Conservation (phyloP, 2,113 vertebrate species). For the Sigmodon hispidus region DNA sequence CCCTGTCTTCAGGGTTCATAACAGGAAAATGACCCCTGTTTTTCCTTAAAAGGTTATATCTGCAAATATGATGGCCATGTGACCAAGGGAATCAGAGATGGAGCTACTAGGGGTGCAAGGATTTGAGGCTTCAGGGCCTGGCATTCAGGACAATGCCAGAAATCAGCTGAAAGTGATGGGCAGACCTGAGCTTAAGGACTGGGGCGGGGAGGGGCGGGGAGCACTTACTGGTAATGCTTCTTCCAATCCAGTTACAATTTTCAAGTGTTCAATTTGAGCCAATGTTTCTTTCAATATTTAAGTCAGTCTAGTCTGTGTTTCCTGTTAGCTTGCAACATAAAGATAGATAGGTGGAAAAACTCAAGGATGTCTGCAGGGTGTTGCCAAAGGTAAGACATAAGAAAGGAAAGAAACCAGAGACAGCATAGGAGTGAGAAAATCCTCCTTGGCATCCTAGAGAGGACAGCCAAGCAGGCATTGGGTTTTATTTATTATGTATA, state of each 20-base stretch:
- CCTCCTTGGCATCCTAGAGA: not conserved
- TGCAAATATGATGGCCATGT: not conserved
- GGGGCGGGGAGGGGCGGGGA: no score
- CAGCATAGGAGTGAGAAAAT: not conserved
- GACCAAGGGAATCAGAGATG: not conserved
- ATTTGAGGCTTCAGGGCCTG: not conserved
- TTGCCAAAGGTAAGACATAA: not conserved
- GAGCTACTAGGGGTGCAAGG: not conserved
- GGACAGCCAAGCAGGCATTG: not conserved
- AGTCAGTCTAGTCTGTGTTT: not conserved
- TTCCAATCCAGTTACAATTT: not conserved
- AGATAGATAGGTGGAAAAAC: not conserved
- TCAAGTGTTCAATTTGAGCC: not conserved
- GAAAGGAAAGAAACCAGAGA: not conserved
- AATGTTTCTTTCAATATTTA: constrained; percentile 18
- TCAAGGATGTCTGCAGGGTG: not conserved
- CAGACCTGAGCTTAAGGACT: not conserved
- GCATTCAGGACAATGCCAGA: not conserved
- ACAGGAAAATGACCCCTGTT: not conserved
- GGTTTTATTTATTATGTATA: no score
- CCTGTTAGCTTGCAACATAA: not conserved
- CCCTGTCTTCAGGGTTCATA: not conserved
- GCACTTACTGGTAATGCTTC: not conserved
- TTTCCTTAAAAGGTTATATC: not conserved
- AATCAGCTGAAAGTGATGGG: not conserved